A percentile compares a stretch with the other conserved stretches of the same genome.
phyloP scores from a whole-genome alignment of 2,797 vertebrate genomes.

The Artibeus jamaicensis region DNA sequence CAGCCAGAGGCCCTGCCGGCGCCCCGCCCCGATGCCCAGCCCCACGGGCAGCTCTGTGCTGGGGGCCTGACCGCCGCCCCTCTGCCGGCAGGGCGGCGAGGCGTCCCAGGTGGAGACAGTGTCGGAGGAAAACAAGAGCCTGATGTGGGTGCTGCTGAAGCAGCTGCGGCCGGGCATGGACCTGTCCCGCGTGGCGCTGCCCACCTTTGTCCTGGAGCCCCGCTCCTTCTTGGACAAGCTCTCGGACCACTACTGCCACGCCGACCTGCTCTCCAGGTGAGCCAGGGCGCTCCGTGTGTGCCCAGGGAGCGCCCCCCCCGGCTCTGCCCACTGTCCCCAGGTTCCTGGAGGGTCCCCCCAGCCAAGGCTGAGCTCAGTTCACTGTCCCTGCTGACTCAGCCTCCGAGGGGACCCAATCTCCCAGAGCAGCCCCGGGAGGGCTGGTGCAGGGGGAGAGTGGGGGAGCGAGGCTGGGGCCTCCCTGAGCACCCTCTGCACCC shows the following conservation, averaged over 20 bases:
- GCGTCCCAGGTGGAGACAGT: slow-evolving; percentile 93
- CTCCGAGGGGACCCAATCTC: not conserved
- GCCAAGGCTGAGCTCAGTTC: not conserved
- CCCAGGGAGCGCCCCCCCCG: not conserved
- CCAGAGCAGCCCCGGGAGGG: not conserved
- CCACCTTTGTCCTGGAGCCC: slow-evolving; percentile 96
- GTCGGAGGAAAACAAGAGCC: slow-evolving; percentile 93
- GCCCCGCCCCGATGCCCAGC: accelerated
- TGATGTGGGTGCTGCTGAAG: slow-evolving; percentile 94
- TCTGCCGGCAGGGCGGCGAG: slow-evolving; percentile 86
- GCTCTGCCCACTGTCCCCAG: not conserved
- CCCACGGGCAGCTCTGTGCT: not conserved
- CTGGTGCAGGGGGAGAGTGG: not conserved
- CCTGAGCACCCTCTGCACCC: not conserved
- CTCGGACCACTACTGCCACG: slow-evolving; percentile 96
- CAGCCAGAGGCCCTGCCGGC: not conserved
- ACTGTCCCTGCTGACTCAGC: not conserved
- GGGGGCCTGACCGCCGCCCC: accelerated
- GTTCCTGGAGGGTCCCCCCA: accelerated
- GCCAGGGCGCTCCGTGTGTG: slow-evolving; percentile 10
- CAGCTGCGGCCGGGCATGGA: slow-evolving; percentile 97
- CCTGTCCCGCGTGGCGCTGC: slow-evolving; percentile 94
- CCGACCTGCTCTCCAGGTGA: slow-evolving; percentile 95
- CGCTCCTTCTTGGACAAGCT: slow-evolving; percentile 97
- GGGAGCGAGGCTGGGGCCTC: not conserved